phyloP scores from a whole-genome alignment of 2,888 invertebrate species.

The Sylvicola cinctus region DNA sequence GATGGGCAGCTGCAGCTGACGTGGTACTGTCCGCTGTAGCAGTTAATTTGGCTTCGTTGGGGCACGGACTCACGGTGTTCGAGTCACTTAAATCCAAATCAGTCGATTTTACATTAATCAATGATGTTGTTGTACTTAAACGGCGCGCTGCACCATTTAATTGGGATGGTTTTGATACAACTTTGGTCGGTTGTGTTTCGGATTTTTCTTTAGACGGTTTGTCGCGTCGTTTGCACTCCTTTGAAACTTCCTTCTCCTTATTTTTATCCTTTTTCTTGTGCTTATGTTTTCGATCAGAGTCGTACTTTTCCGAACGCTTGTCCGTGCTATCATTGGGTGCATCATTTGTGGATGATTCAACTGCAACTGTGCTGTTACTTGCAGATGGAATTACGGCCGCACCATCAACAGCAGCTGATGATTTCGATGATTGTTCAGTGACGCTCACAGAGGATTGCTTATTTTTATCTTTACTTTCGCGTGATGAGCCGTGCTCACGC shows the following conservation, averaged over 20 bases:
- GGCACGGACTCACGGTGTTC: too few species aligned
- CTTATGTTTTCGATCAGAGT: slow-evolving; percentile 34
- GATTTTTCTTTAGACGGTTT: slow-evolving; percentile 6
- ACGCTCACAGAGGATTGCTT: slow-evolving; percentile 10
- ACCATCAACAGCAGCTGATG: too few species aligned
- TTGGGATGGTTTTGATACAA: slow-evolving; percentile 19
- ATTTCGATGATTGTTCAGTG: slow-evolving; percentile 9
- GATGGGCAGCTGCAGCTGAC: slow-evolving; percentile 12
- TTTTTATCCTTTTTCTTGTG: slow-evolving; percentile 46
- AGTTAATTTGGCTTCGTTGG: too few species aligned
- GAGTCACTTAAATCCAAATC: too few species aligned
- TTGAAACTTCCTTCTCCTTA: slow-evolving; percentile 31
- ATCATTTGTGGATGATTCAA: slow-evolving; percentile 3
- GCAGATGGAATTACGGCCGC: too few species aligned
- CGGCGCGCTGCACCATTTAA: slow-evolving; percentile 7
- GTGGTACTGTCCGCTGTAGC: slow-evolving; percentile 13
- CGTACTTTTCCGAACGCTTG: slow-evolving; percentile 28
- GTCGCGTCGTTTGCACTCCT: slow-evolving; percentile 7
- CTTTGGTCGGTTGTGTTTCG: slow-evolving; percentile 21
- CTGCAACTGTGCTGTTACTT: slow-evolving; percentile 9
- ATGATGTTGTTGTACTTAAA: background rate
- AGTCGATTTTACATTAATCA: too few species aligned
- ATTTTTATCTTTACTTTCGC: slow-evolving; percentile 6
- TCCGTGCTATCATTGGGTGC: slow-evolving; percentile 8
- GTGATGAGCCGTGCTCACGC: background rate